phyloP scores from a whole-genome alignment of 2,113 vertebrate species.

The Trochalopteron elliotii region DNA sequence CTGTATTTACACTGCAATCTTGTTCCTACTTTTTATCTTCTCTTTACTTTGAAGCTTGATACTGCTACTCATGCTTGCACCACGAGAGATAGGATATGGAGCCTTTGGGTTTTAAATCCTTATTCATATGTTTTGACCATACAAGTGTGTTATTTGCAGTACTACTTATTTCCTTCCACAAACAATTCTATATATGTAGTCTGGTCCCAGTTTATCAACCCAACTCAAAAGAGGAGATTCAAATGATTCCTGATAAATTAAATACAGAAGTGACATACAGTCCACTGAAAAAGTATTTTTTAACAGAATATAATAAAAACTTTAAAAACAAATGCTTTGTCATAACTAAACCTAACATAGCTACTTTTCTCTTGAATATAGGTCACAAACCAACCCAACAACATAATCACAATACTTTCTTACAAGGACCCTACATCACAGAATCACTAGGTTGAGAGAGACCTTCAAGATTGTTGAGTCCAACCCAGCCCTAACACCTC shows the following conservation, averaged over 20 bases:
- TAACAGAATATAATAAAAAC: background rate
- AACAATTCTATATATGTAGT: background rate
- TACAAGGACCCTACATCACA: background rate
- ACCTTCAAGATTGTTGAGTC: background rate
- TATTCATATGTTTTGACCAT: background rate
- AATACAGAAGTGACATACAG: background rate
- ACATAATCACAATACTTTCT: background rate
- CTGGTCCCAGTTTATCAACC: accelerated
- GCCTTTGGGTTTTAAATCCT: background rate
- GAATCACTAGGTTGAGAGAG: background rate
- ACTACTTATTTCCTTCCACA: background rate
- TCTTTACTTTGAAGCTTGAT: background rate
- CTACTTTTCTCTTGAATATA: background rate
- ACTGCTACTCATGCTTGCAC: background rate
- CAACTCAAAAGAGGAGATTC: background rate
- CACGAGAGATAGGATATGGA: background rate
- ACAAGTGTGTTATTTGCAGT: background rate
- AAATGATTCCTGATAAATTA: background rate
- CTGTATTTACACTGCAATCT: background rate
- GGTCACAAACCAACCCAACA: background rate
- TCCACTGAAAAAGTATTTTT: background rate
- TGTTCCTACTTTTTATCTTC: background rate
- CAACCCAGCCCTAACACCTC: too few species aligned
- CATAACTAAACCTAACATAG: background rate
- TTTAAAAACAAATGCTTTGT: background rate